Percentiles rank a stretch among this genome's conserved stretches.
These are phyloP conservation scores for Mimas tiliae DNA, from an alignment of 2,888 invertebrate genomes.

Conservation along the genomic window DNA sequence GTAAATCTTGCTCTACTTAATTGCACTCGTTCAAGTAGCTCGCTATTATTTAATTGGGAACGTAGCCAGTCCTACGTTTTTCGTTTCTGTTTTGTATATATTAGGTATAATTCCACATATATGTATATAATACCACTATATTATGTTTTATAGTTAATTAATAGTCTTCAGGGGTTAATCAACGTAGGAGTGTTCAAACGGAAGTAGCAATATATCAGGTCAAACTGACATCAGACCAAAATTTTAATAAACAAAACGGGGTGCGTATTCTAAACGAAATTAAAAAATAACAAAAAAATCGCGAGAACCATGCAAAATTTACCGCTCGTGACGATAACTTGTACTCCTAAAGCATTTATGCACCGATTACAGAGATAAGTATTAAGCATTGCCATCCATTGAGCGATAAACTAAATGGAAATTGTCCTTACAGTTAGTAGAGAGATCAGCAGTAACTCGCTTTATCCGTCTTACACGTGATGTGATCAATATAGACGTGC, in stretches of 20 bases:
- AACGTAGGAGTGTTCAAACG: too few relatives aligned
- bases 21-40: slow-evolving; percentile 13
- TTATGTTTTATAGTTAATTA: not conserved
- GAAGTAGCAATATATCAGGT: not conserved
- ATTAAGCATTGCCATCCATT: slow-evolving; percentile 20
- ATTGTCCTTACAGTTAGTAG: slow-evolving; percentile 24
- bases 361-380: slow-evolving; percentile 11
- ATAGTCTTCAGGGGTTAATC: not conserved
- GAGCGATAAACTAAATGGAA: slow-evolving; percentile 27
- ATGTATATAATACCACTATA: not conserved
- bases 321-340: not conserved
- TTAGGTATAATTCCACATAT: too few relatives aligned
- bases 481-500: slow-evolving; percentile 72
- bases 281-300: not conserved
- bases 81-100: not conserved
- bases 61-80: not conserved
- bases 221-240: not conserved
- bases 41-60: slow-evolving; percentile 3
- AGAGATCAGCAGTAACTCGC: slow-evolving; percentile 39
- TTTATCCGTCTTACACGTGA: slow-evolving; percentile 53
- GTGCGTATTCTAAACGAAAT: not conserved
- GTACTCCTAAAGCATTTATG: slow-evolving; percentile 2
- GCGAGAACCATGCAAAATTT: slow-evolving; percentile 7
- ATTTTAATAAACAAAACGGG: not conserved
- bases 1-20: slow-evolving; percentile 23